Base-by-base conservation (phyloP, 2,797 vertebrate genomes). In the Gila robusta region DNA sequence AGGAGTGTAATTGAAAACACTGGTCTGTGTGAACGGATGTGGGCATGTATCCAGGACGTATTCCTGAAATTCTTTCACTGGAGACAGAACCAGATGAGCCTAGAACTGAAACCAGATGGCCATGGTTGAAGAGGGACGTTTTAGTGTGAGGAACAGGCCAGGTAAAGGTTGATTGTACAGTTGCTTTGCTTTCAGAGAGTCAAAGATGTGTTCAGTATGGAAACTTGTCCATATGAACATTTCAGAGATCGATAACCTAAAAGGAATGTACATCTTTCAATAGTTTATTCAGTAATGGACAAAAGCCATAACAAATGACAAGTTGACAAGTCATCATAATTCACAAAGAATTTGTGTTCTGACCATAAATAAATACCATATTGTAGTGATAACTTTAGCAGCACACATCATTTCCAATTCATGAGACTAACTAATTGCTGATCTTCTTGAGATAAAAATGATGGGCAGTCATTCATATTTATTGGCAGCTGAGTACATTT, bases 11-110 rank as follows among this genome's bases (percentile, higher is more conserved):
- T 94, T 96, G 94, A 95, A 96, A 96, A 95, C 95, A 95, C 94
- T 95, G 94, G 95, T 93, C 92, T 94, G 93, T 93, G 95, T 95
- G 94, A 96, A 95, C 95, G 95, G 95, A 96, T 96, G 95, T 95
- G 95, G 95, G 95, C 94, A 93, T 88, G 83, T 88, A 88, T 96
- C 96, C 95, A 96, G 94, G 93, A 95, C 92, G 94, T 96, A 96
- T 96, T 96, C 95, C 94, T 95, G 93, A 95, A 94, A 96, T 96
- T 95, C 95, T 93, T 95, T 94, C 88, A 91, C 92, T 94, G 89
- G 93, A 95, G 94, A 94, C 93, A 93, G 91, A 95, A 95, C 95
- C 96, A 96, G 96, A 96, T 96, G 95, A 95, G 93, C 91, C 64
- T 93, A 91, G 94, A 96, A 96, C 93, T 96, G 89, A 94, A 95